Conservation (phyloP, 2,797 vertebrate species). For the Fundulus diaphanus region DNA sequence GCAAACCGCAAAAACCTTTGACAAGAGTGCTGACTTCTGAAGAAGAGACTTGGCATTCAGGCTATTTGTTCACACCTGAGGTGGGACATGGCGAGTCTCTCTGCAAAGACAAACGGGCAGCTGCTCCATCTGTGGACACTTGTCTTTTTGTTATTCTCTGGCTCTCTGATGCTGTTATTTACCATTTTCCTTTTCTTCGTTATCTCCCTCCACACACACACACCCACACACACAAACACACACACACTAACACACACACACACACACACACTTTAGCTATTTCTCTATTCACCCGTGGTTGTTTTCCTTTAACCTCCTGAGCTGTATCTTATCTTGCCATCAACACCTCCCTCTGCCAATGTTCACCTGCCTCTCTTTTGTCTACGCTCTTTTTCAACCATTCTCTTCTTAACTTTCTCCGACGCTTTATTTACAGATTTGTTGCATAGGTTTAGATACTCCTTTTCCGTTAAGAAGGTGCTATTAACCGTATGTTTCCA, state of each 20-base stretch:
- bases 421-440: not conserved
- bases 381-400: slow-evolving; percentile 38
- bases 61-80: slow-evolving; percentile 31
- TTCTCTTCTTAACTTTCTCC: not conserved
- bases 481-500: not conserved
- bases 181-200: slow-evolving; percentile 4
- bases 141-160: slow-evolving; percentile 24
- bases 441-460: not conserved
- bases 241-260: too few relatives aligned
- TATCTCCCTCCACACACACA: slow-evolving; percentile 4
- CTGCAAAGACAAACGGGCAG: slow-evolving; percentile 23
- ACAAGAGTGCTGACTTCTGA: slow-evolving; percentile 64
- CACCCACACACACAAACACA: not conserved
- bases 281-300: not conserved
- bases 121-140: not conserved
- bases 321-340: slow-evolving; percentile 10
- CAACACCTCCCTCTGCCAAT: slow-evolving; percentile 3
- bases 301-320: not conserved
- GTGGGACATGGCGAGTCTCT: slow-evolving; percentile 33
- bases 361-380: slow-evolving; percentile 34
- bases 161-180: slow-evolving; percentile 21
- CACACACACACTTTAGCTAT: not conserved
- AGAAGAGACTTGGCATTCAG: slow-evolving; percentile 44
- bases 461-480: not conserved
- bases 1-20: slow-evolving; percentile 60